Conservation (phyloP, 2,797 vertebrate genomes). For the Aselliscus stoliczkanus region DNA sequence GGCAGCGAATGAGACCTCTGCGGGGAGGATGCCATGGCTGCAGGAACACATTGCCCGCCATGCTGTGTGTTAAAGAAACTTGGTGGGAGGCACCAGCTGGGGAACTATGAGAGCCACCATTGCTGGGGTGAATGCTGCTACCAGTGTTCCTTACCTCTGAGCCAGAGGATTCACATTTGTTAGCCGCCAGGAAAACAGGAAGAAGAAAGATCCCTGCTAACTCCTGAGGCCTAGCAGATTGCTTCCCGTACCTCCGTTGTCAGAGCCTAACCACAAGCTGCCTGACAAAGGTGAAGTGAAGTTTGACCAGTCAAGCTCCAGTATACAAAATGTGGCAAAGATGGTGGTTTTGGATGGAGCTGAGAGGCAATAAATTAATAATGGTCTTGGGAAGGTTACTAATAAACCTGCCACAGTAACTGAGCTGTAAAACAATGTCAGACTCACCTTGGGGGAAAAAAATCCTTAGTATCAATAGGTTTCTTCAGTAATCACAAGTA, state of each 20-base stretch:
- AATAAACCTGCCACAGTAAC: background rate
- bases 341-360: background rate
- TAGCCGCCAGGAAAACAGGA: background rate
- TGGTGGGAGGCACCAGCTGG: no score
- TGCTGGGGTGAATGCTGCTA: background rate
- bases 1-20: background rate
- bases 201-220: background rate
- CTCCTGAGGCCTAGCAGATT: background rate
- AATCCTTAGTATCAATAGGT: background rate
- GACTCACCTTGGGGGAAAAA: background rate
- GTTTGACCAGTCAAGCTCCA: background rate
- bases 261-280: background rate
- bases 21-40: fast-evolving
- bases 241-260: background rate
- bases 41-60: background rate
- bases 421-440: background rate
- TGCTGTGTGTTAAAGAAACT: background rate
- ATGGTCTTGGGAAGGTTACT: background rate
- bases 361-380: background rate
- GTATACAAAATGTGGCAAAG: background rate
- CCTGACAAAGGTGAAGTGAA: background rate
- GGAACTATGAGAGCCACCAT: no score
- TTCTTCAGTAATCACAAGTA: background rate
- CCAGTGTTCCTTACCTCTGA: background rate
- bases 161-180: background rate